Evolutionary conservation across 2,888 invertebrate genomes (phyloP), one percentile per base, ranked within the genome.

Genomic region (Eupithecia centaureata): DNA sequence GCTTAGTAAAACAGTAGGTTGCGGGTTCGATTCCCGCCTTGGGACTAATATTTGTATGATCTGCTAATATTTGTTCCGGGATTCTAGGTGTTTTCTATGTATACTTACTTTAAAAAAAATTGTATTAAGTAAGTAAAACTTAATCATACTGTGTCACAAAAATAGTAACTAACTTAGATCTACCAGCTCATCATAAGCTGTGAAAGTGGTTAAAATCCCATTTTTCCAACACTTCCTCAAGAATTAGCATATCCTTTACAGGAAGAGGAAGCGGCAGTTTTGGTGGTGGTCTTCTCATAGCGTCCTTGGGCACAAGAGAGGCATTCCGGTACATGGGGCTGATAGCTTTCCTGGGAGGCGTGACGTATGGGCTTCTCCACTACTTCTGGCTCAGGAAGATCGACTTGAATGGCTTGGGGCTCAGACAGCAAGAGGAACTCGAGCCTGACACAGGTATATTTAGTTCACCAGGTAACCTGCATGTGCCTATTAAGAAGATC

Each of bases 261-360:
- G 96, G 97, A 5, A 94, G 96, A 76, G 97, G 97, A 35, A 96
- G 96, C 80, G 97, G 97, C 25, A 96, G 96, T 79, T 97, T 97
- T 73, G 94, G 96, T 8, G 97, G 97, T 25, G 97, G 97, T 54
- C 94, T 96, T 18, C 92, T 97, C 13, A 97, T 97, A 72, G 96
- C 96, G 0, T 95, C 95, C 62, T 94, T 96, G 54, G 97, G 96
- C 0, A 97, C 96, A 7, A 92, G 97, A 67, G 95, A 96, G 81
- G 95, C 96, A 0, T 97, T 97, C 84, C 94, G 96, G 18, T 94
- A 96, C 73, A 97, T 97, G 96, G 97, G 97, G 0, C 88, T 96
- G 0, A 91, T 95, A 56, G 96, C 96, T 0, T 95, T 96, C 65
- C 92, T 95, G 0, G 95, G 96, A 22, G 97, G 97, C 28, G 91